Conservation (phyloP, 2,797 vertebrate genomes). For the Poliocrania exsul region DNA sequence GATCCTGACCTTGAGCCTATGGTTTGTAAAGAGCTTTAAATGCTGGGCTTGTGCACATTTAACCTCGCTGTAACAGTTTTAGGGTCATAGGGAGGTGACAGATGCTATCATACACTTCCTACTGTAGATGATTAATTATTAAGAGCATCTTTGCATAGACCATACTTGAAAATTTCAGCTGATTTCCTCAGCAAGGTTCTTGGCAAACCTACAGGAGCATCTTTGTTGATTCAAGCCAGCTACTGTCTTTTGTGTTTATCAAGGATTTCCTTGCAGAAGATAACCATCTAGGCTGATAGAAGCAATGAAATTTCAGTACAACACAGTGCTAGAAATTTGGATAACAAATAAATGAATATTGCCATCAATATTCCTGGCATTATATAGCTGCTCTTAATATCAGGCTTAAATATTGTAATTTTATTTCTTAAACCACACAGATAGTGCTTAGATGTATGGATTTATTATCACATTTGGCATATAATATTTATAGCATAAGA, state of each 20-base stretch:
- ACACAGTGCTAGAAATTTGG: slow-evolving; percentile 63
- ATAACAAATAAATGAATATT: slow-evolving; percentile 69
- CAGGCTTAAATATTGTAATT: slow-evolving; percentile 70
- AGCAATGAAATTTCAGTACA: slow-evolving; percentile 67
- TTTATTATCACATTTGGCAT: slow-evolving; percentile 91
- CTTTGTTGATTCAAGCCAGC: slow-evolving; percentile 46
- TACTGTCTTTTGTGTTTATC: slow-evolving; percentile 47
- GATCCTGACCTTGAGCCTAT: slow-evolving; percentile 50
- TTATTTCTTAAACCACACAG: slow-evolving; percentile 86
- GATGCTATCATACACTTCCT: slow-evolving; percentile 44
- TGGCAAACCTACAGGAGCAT: slow-evolving; percentile 38
- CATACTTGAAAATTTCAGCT: slow-evolving; percentile 49
- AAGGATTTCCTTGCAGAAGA: slow-evolving; percentile 48
- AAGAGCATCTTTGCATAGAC: slow-evolving; percentile 59
- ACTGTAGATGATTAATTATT: slow-evolving; percentile 63
- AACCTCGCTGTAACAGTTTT: slow-evolving; percentile 15
- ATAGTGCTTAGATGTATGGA: slow-evolving; percentile 92
- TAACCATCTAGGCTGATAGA: slow-evolving; percentile 57
- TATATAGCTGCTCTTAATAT: slow-evolving; percentile 70
- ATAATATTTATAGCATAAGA: slow-evolving; percentile 95
- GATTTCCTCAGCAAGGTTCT: slow-evolving; percentile 23
- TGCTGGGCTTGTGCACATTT: slow-evolving; percentile 23
- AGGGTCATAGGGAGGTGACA: slow-evolving; percentile 62
- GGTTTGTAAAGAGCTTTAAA: slow-evolving; percentile 42
- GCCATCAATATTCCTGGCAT: slow-evolving; percentile 65